Evolutionary conservation across 1,140 invertebrate species (phyloP).

Genomic region (Drosophila grimshawi): DNA sequence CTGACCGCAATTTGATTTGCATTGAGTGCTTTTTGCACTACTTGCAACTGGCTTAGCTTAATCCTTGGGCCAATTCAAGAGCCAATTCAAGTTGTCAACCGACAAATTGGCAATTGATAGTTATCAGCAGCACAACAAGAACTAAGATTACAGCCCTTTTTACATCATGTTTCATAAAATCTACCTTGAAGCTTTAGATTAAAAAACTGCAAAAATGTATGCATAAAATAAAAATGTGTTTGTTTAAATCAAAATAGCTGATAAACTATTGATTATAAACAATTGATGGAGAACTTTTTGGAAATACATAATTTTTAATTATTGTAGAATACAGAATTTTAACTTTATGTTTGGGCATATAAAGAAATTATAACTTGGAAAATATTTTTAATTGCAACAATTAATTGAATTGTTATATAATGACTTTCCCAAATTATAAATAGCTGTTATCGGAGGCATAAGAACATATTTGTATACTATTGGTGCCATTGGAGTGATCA

Average conservation of each 20-base stretch:
- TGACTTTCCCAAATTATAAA: background rate
- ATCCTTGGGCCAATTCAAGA: constrained; percentile 58
- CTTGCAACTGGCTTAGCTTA: constrained; percentile 10
- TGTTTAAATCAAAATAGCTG: too few relatives aligned
- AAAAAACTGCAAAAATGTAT: background rate
- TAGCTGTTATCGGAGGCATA: background rate
- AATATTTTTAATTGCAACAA: background rate
- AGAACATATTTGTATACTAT: background rate
- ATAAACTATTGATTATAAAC: too few relatives aligned
- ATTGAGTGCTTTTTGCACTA: constrained; percentile 43
- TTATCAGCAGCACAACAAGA: constrained; percentile 32
- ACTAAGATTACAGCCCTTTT: background rate
- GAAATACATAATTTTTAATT: too few relatives aligned
- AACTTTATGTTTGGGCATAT: too few relatives aligned
- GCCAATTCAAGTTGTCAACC: background rate
- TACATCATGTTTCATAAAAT: background rate
- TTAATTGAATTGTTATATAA: too few relatives aligned
- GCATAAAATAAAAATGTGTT: constrained; percentile 4
- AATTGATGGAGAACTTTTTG: too few relatives aligned
- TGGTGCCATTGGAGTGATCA: background rate
- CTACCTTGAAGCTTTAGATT: background rate
- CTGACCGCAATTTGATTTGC: constrained; percentile 62
- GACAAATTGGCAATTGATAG: constrained; percentile 29
- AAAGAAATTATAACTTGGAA: background rate
- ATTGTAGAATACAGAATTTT: too few relatives aligned